Evolutionary conservation across 2,888 invertebrate genomes (phyloP).

Genomic region (Epirrhoe tristata): DNA sequence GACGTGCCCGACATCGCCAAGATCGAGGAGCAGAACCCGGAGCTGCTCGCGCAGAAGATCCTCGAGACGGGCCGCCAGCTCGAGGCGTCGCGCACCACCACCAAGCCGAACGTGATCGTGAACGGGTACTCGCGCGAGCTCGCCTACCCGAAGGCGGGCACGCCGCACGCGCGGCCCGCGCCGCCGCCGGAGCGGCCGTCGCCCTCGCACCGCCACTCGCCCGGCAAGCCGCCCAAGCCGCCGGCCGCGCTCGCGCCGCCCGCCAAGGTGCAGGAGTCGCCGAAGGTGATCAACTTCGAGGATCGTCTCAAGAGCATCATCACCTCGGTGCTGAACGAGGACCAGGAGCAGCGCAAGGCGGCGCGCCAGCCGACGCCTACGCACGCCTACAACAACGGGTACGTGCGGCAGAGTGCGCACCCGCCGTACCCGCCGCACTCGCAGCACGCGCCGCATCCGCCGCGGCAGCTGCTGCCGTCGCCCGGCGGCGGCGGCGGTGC

Average conservation of each 20-base stretch:
- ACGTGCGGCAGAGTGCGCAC: constrained; percentile 56
- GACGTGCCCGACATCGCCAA: constrained; percentile 95
- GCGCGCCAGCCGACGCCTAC: constrained; percentile 56
- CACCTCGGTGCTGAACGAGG: constrained; percentile 94
- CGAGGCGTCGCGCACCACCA: constrained; percentile 90
- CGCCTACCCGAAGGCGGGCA: constrained; percentile 55
- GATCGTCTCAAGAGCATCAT: constrained; percentile 95
- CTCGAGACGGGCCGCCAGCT: constrained; percentile 95
- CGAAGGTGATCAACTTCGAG: constrained; percentile 92
- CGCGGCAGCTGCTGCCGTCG: constrained; percentile 35
- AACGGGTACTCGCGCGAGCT: constrained; percentile 75
- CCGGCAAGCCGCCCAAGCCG: constrained; percentile 72
- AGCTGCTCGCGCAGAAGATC: constrained; percentile 95
- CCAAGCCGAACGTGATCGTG: constrained; percentile 72
- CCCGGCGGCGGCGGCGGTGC: constrained; percentile 27
- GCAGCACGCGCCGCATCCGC: constrained; percentile 18
- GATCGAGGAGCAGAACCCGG: constrained; percentile 96
- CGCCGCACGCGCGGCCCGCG: constrained; percentile 49
- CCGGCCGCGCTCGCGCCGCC: constrained; percentile 50
- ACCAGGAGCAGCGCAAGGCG: constrained; percentile 84
- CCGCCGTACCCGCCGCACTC: constrained; percentile 38
- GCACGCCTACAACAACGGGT: constrained; percentile 64
- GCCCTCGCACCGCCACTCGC: constrained; percentile 58
- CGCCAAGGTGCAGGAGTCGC: constrained; percentile 90
- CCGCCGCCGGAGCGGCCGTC: constrained; percentile 34